Conservation (phyloP, 1,140 invertebrate species). For the Drosophila dunni region DNA sequence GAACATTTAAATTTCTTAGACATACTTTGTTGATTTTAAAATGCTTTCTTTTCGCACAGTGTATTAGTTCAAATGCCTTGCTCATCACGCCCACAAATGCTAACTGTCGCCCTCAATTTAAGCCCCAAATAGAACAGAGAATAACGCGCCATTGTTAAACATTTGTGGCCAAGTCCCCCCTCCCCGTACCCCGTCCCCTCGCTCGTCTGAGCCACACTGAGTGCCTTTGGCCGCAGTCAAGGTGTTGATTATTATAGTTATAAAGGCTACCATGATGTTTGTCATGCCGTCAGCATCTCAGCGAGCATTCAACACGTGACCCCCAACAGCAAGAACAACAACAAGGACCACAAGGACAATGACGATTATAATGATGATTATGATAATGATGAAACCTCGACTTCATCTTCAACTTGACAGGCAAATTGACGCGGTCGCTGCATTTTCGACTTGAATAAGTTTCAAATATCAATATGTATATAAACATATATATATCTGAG, state of each 20-base stretch:
- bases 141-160: conserved; percentile 24
- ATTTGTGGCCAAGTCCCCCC: conserved; percentile 14
- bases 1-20: no score
- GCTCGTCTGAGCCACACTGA: background rate
- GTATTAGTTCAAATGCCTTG: conserved; percentile 16
- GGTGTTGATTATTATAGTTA: conserved; percentile 45
- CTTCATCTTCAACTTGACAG: conserved; percentile 29
- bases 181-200: no score
- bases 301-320: conserved; percentile 49
- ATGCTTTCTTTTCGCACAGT: no score
- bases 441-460: conserved; percentile 38
- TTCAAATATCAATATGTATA: conserved; percentile 25
- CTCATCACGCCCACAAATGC: conserved; percentile 5
- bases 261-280: conserved; percentile 51
- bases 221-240: conserved; percentile 1
- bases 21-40: background rate
- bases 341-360: conserved; percentile 39
- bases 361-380: conserved; percentile 22
- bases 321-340: background rate
- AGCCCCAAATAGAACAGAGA: conserved; percentile 1
- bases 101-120: conserved; percentile 33
- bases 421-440: conserved; percentile 50
- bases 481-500: background rate
- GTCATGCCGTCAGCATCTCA: conserved; percentile 28
- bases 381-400: conserved; percentile 8